These are phyloP conservation scores for Papilio gigon DNA, from an alignment of 2,888 invertebrate species.

Conservation along the genomic window DNA sequence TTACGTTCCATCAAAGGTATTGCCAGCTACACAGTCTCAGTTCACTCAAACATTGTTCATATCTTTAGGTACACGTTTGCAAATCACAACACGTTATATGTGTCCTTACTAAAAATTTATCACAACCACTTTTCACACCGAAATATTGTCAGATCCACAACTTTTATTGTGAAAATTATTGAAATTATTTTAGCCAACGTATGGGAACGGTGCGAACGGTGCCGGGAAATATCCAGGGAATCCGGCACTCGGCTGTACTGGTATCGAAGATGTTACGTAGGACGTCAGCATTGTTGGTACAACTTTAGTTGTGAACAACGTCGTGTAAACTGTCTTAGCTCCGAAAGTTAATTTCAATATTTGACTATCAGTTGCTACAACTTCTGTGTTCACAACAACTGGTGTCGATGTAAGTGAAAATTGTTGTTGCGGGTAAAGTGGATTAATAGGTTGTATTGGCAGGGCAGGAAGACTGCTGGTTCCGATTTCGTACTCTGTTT, in stretches of 20 bases:
- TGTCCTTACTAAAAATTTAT: slow-evolving; percentile 55
- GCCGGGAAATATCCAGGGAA: slow-evolving; percentile 91
- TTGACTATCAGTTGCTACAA: slow-evolving; percentile 91
- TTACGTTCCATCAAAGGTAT: slow-evolving; percentile 32
- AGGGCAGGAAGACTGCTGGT: slow-evolving; percentile 86
- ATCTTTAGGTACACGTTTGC: slow-evolving; percentile 65
- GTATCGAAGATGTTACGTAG: slow-evolving; percentile 90
- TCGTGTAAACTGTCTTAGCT: slow-evolving; percentile 94
- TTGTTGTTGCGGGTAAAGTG: slow-evolving; percentile 84
- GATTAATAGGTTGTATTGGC: slow-evolving; percentile 82
- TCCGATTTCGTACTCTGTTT: slow-evolving; percentile 90
- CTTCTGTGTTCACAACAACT: slow-evolving; percentile 89
- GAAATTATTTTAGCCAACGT: slow-evolving; percentile 82
- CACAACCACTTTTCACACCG: slow-evolving; percentile 57
- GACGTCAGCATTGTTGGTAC: slow-evolving; percentile 92
- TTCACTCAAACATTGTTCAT: slow-evolving; percentile 71
- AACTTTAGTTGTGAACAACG: slow-evolving; percentile 91
- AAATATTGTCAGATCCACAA: slow-evolving; percentile 43
- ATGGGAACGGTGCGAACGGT: slow-evolving; percentile 89
- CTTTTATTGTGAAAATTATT: background rate
- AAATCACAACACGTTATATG: slow-evolving; percentile 57
- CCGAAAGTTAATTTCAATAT: slow-evolving; percentile 93
- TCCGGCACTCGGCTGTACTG: slow-evolving; percentile 86
- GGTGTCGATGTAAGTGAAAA: slow-evolving; percentile 90
- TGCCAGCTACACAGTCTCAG: slow-evolving; percentile 63